These are phyloP conservation scores for Phylloscopus whistleri DNA, from an alignment of 2,113 vertebrate species.

Conservation along the genomic window DNA sequence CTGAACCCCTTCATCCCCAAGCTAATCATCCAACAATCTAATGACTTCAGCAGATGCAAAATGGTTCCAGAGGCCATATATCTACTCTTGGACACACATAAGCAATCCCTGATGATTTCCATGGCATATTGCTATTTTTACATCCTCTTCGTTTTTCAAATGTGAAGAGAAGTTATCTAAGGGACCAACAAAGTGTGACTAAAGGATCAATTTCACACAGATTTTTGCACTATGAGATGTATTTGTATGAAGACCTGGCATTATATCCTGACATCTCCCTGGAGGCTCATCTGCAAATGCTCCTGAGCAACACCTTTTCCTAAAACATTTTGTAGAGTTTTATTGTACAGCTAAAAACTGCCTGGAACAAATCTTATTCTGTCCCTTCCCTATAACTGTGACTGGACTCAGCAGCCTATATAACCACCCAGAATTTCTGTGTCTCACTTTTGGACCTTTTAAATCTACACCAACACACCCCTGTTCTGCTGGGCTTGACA, in stretches of 20 bases:
- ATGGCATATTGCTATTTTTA: conserved; percentile 31
- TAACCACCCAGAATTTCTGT: neutral
- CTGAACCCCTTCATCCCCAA: neutral
- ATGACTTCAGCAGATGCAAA: conserved; percentile 15
- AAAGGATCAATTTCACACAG: conserved; percentile 17
- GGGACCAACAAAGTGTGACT: neutral
- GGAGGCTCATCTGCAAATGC: neutral
- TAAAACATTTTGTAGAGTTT: neutral
- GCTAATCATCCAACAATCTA: neutral
- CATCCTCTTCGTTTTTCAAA: conserved; percentile 25
- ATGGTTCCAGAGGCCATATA: neutral
- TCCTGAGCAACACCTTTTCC: neutral
- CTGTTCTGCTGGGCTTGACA: neutral
- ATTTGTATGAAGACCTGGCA: neutral
- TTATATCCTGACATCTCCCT: neutral
- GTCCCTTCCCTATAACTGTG: neutral
- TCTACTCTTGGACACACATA: conserved; percentile 1
- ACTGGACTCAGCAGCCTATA: neutral
- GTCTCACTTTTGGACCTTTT: neutral
- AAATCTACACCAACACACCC: neutral
- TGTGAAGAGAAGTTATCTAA: neutral
- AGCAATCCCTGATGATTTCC: conserved; percentile 8
- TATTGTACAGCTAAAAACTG: neutral
- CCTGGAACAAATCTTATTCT: neutral
- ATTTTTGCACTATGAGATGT: conserved; percentile 12